phyloP scores from a whole-genome alignment of 2,797 vertebrate genomes.

The Synaphobranchus kaupii region DNA sequence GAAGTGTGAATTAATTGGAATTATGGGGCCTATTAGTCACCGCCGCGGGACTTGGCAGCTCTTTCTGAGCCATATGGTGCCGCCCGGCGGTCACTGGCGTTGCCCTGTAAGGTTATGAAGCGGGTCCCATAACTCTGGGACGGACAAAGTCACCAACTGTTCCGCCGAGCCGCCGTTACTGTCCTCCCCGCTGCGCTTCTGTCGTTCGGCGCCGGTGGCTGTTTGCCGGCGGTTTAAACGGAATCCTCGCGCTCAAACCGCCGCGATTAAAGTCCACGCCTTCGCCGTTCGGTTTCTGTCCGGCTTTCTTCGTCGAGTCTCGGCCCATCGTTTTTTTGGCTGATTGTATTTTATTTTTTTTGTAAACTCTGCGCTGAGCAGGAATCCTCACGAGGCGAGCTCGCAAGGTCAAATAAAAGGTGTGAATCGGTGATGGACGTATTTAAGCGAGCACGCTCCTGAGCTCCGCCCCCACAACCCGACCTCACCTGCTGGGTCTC shows the following conservation, averaged over 20 bases:
- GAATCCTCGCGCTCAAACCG: background rate
- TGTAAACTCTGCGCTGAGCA: background rate
- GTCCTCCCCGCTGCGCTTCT: background rate
- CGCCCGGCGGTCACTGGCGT: background rate
- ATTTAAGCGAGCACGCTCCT: background rate
- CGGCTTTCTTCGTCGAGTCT: background rate
- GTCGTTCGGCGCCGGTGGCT: background rate
- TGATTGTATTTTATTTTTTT: background rate
- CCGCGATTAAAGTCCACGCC: background rate
- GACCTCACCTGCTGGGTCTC: background rate
- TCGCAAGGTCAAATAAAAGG: background rate
- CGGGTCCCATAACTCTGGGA: background rate
- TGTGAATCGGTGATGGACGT: background rate
- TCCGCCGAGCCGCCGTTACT: background rate
- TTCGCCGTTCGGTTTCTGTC: background rate
- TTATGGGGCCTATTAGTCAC: background rate
- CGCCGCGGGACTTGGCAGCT: background rate
- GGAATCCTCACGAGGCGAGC: background rate
- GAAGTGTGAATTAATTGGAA: background rate
- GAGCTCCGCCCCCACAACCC: background rate
- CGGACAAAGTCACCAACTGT: background rate
- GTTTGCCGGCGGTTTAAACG: background rate
- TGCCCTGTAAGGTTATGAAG: background rate
- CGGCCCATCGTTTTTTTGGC: background rate
- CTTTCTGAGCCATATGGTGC: background rate